Evolutionary conservation across 2,797 vertebrate genomes (phyloP).

Genomic region (Myotis findleyi): DNA sequence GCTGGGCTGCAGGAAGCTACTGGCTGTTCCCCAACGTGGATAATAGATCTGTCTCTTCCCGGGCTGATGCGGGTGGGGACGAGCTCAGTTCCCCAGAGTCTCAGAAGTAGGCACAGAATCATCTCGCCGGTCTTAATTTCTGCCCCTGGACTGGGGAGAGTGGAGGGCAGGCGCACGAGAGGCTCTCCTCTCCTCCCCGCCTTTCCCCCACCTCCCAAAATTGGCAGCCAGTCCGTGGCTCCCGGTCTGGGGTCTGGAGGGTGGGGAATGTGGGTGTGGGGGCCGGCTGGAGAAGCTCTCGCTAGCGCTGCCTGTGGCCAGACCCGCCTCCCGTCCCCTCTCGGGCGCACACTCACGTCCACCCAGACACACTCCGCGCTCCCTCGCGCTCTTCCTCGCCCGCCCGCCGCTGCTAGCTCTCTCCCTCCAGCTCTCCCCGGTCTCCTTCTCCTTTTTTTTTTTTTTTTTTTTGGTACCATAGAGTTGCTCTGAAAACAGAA

Average conservation of each 20-base stretch:
- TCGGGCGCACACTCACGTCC: conserved; percentile 84
- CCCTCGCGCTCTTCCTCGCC: conserved; percentile 79
- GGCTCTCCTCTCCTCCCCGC: not conserved
- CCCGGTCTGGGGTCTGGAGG: conserved; percentile 68
- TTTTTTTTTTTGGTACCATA: conserved; percentile 86
- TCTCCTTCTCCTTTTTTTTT: conserved; percentile 76
- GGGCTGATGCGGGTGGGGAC: conserved; percentile 40
- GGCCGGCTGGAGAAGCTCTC: conserved; percentile 87
- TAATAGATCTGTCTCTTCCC: conserved; percentile 45
- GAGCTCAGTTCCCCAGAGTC: conserved; percentile 51
- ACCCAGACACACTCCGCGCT: conserved; percentile 90
- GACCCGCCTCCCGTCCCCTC: conserved; percentile 84
- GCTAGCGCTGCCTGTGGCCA: conserved; percentile 97
- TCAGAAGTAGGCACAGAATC: conserved; percentile 64
- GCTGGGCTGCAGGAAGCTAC: conserved; percentile 14
- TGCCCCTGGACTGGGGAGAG: not conserved
- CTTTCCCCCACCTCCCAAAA: conserved; percentile 69
- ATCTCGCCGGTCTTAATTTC: not conserved
- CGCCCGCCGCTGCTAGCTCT: conserved; percentile 66
- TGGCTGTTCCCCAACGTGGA: conserved; percentile 19
- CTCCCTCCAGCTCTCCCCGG: conserved; percentile 73
- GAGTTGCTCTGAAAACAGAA: conserved; percentile 96
- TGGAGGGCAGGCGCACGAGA: not conserved
- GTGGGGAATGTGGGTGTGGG: conserved; percentile 78
- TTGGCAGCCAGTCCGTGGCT: conserved; percentile 66